A percentile compares a stretch with the other conserved stretches of the same genome.
These are phyloP conservation scores for Tangara arthus DNA, from an alignment of 2,797 vertebrate genomes.

Conservation along the genomic window DNA sequence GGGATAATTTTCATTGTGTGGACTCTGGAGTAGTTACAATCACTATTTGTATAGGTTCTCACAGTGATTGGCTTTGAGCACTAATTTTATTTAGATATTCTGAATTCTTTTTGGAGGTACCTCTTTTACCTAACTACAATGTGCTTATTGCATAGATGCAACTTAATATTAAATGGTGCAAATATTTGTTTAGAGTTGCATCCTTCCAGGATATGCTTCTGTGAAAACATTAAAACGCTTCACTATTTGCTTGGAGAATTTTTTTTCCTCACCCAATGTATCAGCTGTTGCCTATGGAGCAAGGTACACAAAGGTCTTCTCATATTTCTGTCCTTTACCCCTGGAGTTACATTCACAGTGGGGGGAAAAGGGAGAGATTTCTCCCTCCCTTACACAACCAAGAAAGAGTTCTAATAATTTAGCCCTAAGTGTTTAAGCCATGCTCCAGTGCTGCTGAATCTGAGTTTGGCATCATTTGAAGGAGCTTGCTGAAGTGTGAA, in stretches of 20 bases:
- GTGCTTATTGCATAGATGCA: background rate
- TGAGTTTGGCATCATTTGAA: constrained; percentile 56
- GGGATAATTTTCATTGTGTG: background rate
- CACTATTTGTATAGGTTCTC: background rate
- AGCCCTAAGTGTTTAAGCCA: constrained; percentile 29
- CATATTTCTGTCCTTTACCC: background rate
- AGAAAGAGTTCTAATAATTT: constrained; percentile 17
- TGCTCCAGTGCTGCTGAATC: constrained; percentile 34
- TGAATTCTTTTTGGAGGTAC: background rate
- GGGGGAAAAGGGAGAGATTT: background rate
- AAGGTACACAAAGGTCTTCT: background rate
- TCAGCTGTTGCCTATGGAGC: background rate
- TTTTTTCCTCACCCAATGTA: background rate
- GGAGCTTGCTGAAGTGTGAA: constrained; percentile 60
- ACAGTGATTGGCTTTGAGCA: background rate
- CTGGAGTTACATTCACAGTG: background rate
- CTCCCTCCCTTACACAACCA: background rate
- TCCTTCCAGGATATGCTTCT: background rate
- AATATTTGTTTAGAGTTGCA: background rate
- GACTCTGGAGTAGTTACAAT: background rate
- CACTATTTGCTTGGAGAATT: background rate
- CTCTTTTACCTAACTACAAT: background rate
- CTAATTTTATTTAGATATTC: background rate
- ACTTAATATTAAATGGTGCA: background rate
- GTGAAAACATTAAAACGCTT: background rate